Conservation (phyloP, 1,140 invertebrate species). For the Coenobita brevimanus region DNA sequence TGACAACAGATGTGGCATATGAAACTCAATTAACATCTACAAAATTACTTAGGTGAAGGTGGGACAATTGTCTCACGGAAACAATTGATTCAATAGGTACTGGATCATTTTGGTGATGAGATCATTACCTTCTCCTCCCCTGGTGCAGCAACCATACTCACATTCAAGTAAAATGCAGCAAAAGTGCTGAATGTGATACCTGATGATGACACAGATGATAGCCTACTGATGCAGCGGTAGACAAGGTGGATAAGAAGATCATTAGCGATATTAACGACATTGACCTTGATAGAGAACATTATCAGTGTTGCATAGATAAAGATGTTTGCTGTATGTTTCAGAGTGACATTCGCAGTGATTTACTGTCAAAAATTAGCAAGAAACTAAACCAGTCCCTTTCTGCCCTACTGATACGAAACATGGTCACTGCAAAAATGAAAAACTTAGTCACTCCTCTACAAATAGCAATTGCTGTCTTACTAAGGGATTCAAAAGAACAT, state of each 20-base stretch:
- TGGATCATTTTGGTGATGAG: constrained; percentile 2
- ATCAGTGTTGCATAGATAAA: neutral
- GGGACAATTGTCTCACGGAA: neutral
- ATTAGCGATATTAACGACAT: neutral
- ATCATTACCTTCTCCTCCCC: constrained; percentile 26
- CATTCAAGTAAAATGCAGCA: constrained; percentile 18
- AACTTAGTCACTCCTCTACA: neutral
- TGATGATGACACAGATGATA: constrained; percentile 14
- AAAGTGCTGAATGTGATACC: neutral
- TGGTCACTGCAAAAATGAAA: neutral
- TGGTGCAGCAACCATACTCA: constrained; percentile 13
- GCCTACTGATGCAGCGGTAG: neutral
- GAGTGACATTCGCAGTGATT: neutral
- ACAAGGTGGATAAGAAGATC: neutral
- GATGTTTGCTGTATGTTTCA: constrained; percentile 3
- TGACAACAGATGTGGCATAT: neutral
- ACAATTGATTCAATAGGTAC: neutral
- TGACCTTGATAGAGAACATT: neutral
- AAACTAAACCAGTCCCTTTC: no score
- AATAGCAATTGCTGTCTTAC: neutral
- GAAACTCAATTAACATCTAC: constrained; percentile 1
- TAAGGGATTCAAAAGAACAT: neutral
- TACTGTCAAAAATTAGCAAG: constrained; percentile 7
- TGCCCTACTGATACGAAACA: neutral
- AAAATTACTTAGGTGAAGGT: neutral